Conservation (phyloP, 2,797 vertebrate species). For the Danio aesculapii region DNA sequence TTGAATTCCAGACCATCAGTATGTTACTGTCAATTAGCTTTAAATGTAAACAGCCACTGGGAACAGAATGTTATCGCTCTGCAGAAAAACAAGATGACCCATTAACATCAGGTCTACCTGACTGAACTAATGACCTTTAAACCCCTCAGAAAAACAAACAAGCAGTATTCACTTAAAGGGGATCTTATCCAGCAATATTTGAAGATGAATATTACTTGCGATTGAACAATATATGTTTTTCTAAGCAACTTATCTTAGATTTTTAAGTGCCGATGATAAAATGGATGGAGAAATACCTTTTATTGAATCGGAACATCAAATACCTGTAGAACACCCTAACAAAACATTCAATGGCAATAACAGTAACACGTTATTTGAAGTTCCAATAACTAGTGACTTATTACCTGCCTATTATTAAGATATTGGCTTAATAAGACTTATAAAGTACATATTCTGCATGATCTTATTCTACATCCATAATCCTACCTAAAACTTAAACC, state of each 20-base stretch:
- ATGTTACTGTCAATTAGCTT: not conserved
- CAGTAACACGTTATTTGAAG: too few species aligned
- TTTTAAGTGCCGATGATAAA: not conserved
- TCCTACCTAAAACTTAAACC: too few species aligned
- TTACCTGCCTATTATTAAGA: too few species aligned
- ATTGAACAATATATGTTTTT: not conserved
- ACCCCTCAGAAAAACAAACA: not conserved
- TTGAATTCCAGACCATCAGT: not conserved
- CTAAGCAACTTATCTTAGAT: not conserved
- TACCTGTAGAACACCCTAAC: not conserved
- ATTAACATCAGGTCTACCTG: constrained; percentile 7
- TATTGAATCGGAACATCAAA: not conserved
- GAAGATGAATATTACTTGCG: not conserved
- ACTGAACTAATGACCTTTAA: not conserved
- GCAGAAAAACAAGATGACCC: not conserved
- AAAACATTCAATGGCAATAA: too few species aligned
- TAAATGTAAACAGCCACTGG: not conserved
- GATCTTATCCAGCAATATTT: not conserved
- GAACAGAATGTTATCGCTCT: constrained; percentile 7
- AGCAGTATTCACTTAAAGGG: not conserved
- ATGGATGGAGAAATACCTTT: not conserved
- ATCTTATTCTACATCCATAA: too few species aligned
- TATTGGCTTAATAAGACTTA: too few species aligned
- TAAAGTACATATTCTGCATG: too few species aligned
- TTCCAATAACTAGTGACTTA: too few species aligned